Percentiles rank a stretch among this genome's conserved stretches.
These are phyloP conservation scores for Agrochola circellaris DNA, from an alignment of 2,888 invertebrate genomes.

Conservation along the genomic window DNA sequence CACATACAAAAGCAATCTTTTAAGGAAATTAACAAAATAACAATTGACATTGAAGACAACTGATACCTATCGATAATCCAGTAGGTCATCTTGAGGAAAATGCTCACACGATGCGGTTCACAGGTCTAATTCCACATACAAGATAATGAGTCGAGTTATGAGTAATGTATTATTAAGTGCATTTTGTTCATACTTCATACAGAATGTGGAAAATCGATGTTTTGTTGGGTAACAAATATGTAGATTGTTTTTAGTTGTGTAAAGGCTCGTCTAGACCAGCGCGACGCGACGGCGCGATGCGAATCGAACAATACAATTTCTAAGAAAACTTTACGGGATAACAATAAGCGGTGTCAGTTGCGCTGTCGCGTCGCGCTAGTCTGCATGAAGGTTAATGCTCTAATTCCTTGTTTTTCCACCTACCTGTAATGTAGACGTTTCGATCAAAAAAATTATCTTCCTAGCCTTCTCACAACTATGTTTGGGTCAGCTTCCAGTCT, in stretches of 20 bases:
- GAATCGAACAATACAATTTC: no score
- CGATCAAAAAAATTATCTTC: no score
- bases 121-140: background rate
- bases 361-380: no score
- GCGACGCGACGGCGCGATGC: no score
- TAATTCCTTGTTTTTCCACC: background rate
- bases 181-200: background rate
- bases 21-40: slow-evolving; percentile 34
- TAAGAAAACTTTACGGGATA: no score
- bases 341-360: no score
- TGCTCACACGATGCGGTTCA: background rate
- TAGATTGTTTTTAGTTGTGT: background rate
- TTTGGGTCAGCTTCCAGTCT: no score
- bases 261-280: no score
- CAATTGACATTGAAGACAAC: slow-evolving; percentile 38
- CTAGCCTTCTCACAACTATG: no score
- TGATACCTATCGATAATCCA: slow-evolving; percentile 18
- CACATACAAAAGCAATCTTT: background rate
- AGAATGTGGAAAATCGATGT: slow-evolving; percentile 29
- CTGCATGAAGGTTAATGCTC: no score
- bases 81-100: slow-evolving; percentile 54
- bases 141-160: slow-evolving; percentile 2
- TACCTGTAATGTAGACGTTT: background rate
- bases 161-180: background rate
- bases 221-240: background rate